These are phyloP conservation scores for Ispidina lecontei DNA, from an alignment of 2,797 vertebrate species.

Conservation along the genomic window DNA sequence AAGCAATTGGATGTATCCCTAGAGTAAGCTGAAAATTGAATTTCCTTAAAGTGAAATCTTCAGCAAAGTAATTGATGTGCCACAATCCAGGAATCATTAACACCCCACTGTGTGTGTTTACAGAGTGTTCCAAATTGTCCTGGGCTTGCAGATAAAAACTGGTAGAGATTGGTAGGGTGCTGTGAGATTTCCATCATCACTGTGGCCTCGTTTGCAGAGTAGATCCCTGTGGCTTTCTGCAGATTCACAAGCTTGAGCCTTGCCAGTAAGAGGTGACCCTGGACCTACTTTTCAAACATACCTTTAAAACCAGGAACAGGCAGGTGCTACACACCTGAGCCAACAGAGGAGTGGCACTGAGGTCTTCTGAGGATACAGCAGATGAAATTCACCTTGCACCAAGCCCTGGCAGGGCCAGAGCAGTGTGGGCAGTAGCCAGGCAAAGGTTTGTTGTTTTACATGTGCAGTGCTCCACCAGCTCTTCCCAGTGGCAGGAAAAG, in stretches of 20 bases:
- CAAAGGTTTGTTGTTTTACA: background rate
- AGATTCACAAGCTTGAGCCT: background rate
- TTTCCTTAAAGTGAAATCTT: background rate
- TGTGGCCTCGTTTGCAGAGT: background rate
- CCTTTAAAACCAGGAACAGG: background rate
- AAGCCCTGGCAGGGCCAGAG: background rate
- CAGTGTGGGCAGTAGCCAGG: accelerated
- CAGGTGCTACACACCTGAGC: background rate
- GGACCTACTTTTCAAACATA: background rate
- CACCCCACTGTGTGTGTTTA: background rate
- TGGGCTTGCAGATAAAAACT: background rate
- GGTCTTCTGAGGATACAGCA: accelerated
- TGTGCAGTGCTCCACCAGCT: background rate
- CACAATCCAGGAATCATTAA: background rate
- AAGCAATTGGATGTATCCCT: background rate
- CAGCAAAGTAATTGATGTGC: background rate
- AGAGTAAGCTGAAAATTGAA: background rate
- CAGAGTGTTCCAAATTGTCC: background rate
- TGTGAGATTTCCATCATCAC: background rate
- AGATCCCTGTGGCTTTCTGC: background rate
- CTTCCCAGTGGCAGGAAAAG: background rate
- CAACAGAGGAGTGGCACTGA: background rate
- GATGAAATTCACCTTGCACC: background rate
- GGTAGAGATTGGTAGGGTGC: background rate
- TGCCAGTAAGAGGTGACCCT: background rate